Evolutionary conservation across 92 coral and sea anemone genomes (phyloP).

Genomic region (Palythoa grandiflora): DNA sequence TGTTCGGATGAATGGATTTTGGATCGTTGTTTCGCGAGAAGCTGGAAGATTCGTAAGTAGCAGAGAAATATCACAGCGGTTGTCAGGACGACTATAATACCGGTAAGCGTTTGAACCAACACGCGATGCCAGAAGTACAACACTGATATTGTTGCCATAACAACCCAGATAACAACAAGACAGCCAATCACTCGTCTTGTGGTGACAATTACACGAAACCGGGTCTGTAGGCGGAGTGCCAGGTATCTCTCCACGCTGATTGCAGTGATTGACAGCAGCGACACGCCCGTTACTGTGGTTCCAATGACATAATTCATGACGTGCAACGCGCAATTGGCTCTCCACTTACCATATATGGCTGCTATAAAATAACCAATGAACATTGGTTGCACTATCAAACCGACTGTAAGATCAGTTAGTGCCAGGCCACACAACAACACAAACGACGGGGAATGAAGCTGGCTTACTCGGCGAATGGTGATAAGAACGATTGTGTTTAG

Average conservation of each 20-base stretch:
- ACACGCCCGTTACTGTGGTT: conserved; percentile 32
- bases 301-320: conserved; percentile 13
- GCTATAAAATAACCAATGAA: conserved; percentile 39
- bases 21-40: neutral
- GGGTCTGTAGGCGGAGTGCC: conserved; percentile 34
- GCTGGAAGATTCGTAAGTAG: conserved; percentile 24
- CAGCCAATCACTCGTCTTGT: conserved; percentile 31
- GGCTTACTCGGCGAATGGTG: conserved; percentile 31
- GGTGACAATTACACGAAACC: conserved; percentile 35
- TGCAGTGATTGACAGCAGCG: conserved; percentile 45
- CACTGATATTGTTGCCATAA: conserved; percentile 23
- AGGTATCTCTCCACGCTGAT: conserved; percentile 38
- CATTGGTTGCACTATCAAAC: conserved; percentile 18
- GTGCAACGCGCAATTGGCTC: conserved; percentile 30
- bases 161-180: conserved; percentile 32
- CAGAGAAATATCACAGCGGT: conserved; percentile 1
- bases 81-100: conserved; percentile 13
- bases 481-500: conserved; percentile 3
- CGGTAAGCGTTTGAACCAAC: conserved; percentile 10
- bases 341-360: conserved; percentile 33
- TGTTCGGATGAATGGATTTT: conserved; percentile 21
- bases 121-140: conserved; percentile 29
- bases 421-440: conserved; percentile 38
- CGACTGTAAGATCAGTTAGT: conserved; percentile 32
- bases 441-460: conserved; percentile 30